phyloP scores from a whole-genome alignment of 2,113 vertebrate genomes.

The Pseudois nayaur region DNA sequence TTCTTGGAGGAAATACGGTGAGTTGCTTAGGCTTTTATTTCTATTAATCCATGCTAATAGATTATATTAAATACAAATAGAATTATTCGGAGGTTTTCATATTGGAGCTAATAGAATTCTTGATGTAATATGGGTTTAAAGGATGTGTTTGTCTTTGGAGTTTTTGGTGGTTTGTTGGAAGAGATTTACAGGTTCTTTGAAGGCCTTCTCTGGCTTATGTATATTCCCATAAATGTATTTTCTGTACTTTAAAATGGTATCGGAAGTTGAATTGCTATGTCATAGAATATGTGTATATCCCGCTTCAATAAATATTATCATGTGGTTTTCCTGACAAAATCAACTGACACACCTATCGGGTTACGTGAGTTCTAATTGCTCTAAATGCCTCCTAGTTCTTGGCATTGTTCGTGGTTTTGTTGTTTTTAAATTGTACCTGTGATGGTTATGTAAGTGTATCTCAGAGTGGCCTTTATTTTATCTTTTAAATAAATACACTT shows the following conservation, averaged over 20 bases:
- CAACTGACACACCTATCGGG: background rate
- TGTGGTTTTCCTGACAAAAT: slow-evolving; percentile 15
- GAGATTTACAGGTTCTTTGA: background rate
- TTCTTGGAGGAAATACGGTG: background rate
- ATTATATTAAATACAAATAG: background rate
- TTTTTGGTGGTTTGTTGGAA: slow-evolving; percentile 26
- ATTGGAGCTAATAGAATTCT: background rate
- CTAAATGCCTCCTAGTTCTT: background rate
- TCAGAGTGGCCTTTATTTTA: background rate
- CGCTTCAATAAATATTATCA: background rate
- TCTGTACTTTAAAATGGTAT: background rate
- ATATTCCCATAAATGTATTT: background rate
- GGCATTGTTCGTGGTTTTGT: background rate
- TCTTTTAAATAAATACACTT: background rate
- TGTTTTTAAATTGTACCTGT: background rate
- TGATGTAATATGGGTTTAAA: background rate
- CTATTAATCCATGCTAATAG: background rate
- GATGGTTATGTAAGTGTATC: background rate
- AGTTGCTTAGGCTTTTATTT: slow-evolving; percentile 22
- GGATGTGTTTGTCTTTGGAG: background rate
- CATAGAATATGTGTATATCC: background rate
- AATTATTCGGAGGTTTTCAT: background rate
- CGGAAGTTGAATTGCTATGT: background rate
- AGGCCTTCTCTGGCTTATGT: background rate
- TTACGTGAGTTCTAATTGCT: background rate